A percentile compares a stretch with the other conserved stretches of the same genome.
phyloP scores from a whole-genome alignment of 2,113 vertebrate species.

The Lophochroa leadbeateri region DNA sequence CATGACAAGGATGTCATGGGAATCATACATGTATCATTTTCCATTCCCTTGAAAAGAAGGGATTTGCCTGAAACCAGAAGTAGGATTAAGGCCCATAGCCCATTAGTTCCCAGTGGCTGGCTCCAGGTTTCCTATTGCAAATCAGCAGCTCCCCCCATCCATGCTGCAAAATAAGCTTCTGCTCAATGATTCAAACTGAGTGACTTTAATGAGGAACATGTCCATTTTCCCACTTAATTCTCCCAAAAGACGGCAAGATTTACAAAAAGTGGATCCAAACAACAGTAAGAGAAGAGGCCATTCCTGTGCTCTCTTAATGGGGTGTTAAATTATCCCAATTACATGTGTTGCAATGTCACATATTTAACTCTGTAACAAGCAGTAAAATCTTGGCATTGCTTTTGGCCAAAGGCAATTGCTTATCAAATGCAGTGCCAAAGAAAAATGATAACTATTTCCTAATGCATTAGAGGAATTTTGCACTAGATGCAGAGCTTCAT shows the following conservation, averaged over 20 bases:
- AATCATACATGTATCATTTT: background rate
- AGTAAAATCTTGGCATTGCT: constrained; percentile 24
- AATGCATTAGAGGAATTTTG: background rate
- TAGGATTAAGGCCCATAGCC: background rate
- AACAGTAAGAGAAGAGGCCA: background rate
- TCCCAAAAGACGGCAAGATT: background rate
- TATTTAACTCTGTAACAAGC: constrained; percentile 31
- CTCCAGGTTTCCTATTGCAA: background rate
- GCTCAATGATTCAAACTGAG: background rate
- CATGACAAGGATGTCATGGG: background rate
- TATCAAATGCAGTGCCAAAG: background rate
- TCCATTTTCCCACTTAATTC: background rate
- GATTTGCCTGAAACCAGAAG: background rate
- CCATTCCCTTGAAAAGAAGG: background rate
- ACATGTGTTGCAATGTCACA: background rate
- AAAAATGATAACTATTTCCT: constrained; percentile 42
- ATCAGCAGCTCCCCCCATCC: background rate
- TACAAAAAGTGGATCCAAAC: background rate
- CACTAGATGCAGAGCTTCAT: background rate
- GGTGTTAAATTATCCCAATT: constrained; percentile 46
- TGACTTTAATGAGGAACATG: background rate
- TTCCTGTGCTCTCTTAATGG: background rate
- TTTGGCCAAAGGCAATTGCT: constrained; percentile 40
- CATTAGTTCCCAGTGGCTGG: background rate
- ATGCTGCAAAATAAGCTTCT: background rate